Percentiles rank a stretch among this genome's conserved stretches.
Conservation (phyloP, 1,140 invertebrate genomes). For the Paraescarpia echinospica region DNA sequence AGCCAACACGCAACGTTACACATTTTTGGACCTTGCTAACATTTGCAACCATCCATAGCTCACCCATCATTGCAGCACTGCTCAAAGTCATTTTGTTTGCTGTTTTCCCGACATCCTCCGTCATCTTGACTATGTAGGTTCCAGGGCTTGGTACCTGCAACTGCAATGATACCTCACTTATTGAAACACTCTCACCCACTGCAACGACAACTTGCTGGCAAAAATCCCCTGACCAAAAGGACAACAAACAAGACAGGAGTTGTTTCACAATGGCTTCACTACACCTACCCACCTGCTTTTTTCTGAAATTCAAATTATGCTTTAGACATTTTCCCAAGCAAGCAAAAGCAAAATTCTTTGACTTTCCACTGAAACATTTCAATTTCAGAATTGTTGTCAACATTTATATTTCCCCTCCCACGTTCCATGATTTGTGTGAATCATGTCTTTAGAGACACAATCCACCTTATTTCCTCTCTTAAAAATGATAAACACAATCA, state of each 20-base stretch:
- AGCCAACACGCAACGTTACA: neutral
- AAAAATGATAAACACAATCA: neutral
- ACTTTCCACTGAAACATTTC: no score
- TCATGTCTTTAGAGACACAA: neutral
- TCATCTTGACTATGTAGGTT: slow-evolving; percentile 22
- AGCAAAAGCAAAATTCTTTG: no score
- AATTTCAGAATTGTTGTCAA: no score
- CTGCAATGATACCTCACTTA: neutral
- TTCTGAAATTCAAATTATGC: neutral
- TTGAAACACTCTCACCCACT: neutral
- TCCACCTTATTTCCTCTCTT: neutral
- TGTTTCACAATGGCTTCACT: neutral
- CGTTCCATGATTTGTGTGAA: no score
- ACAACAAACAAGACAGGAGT: neutral
- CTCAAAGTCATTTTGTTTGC: slow-evolving; percentile 16
- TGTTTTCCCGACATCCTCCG: slow-evolving; percentile 8
- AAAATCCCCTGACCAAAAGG: neutral
- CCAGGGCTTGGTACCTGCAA: slow-evolving; percentile 13
- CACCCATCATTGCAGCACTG: neutral
- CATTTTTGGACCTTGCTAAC: no score
- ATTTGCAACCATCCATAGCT: neutral
- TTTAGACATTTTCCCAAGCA: neutral
- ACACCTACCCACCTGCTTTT: neutral
- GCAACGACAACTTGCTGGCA: neutral
- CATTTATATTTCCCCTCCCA: no score